phyloP scores from a whole-genome alignment of 2,888 invertebrate species.

The Ischnus inquisitorius region DNA sequence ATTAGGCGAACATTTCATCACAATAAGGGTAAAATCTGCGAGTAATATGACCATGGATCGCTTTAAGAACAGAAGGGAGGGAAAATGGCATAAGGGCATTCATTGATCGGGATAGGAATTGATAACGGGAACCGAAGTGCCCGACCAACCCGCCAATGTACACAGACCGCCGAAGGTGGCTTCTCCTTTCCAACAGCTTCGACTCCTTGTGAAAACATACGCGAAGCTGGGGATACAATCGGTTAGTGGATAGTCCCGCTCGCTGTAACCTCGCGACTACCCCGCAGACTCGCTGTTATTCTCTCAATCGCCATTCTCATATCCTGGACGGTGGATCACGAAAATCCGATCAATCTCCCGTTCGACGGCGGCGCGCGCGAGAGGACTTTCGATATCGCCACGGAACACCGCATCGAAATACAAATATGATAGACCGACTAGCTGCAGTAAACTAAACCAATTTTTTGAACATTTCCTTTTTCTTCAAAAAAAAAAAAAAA shows the following conservation, averaged over 20 bases:
- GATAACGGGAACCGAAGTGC: conserved; percentile 35
- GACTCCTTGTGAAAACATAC: conserved; percentile 34
- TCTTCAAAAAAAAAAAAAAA: too few relatives aligned
- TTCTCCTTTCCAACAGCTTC: conserved; percentile 6
- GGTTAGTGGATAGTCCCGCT: conserved; percentile 13
- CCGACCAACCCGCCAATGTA: conserved; percentile 35
- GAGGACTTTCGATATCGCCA: conserved; percentile 48
- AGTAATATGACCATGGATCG: too few relatives aligned
- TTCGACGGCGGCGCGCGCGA: background rate
- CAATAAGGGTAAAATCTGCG: too few relatives aligned
- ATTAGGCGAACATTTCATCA: too few relatives aligned
- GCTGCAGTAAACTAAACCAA: too few relatives aligned
- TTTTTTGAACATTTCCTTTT: too few relatives aligned
- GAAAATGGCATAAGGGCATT: too few relatives aligned
- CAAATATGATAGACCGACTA: conserved; percentile 50
- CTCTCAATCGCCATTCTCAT: conserved; percentile 19
- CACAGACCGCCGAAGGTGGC: background rate
- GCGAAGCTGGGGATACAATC: conserved; percentile 40
- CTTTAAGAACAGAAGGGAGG: too few relatives aligned
- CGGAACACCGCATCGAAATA: conserved; percentile 51
- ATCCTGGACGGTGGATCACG: conserved; percentile 15
- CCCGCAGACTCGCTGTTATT: conserved; percentile 20
- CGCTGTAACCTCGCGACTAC: conserved; percentile 7
- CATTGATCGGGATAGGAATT: conserved; percentile 35
- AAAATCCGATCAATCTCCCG: conserved; percentile 59